Conservation (phyloP, 2,797 vertebrate genomes). For the Sandelia bainsii region DNA sequence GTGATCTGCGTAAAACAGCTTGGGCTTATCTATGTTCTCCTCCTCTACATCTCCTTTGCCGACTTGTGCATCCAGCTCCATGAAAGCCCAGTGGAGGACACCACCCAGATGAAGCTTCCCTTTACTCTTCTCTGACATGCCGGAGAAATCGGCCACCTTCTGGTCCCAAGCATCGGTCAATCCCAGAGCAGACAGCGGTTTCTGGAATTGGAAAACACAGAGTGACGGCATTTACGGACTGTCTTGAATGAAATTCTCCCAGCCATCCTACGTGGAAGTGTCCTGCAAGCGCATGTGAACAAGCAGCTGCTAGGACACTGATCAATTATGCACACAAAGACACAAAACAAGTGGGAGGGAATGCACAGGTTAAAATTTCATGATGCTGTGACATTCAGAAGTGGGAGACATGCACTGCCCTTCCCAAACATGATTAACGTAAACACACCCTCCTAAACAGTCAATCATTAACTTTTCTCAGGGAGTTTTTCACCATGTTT, state of each 20-base stretch:
- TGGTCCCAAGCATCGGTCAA: conserved; percentile 75
- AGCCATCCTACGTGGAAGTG: too few species aligned
- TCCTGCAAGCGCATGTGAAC: conserved; percentile 23
- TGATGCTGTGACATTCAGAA: conserved; percentile 69
- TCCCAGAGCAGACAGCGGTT: conserved; percentile 74
- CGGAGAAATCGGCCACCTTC: conserved; percentile 73
- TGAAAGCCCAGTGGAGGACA: conserved; percentile 76
- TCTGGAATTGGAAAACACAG: conserved; percentile 55
- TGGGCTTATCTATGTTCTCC: conserved; percentile 63
- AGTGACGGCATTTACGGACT: conserved; percentile 7
- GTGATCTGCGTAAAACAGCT: conserved; percentile 79
- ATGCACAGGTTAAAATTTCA: conserved; percentile 65
- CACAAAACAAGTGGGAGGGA: conserved; percentile 56
- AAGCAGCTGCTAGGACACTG: conserved; percentile 48
- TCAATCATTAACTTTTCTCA: conserved; percentile 54
- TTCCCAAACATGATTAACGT: conserved; percentile 52
- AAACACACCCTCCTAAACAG: conserved; percentile 41
- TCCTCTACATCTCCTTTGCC: conserved; percentile 54
- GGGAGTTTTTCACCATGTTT: conserved; percentile 43
- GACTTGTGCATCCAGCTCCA: conserved; percentile 71
- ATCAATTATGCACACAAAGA: conserved; percentile 77
- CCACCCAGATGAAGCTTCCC: conserved; percentile 71
- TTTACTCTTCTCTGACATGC: conserved; percentile 49
- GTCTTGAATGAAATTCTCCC: conserved; percentile 11
- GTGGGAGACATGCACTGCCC: conserved; percentile 15